phyloP scores from a whole-genome alignment of 2,797 vertebrate genomes.

The Malurus leucopterus region DNA sequence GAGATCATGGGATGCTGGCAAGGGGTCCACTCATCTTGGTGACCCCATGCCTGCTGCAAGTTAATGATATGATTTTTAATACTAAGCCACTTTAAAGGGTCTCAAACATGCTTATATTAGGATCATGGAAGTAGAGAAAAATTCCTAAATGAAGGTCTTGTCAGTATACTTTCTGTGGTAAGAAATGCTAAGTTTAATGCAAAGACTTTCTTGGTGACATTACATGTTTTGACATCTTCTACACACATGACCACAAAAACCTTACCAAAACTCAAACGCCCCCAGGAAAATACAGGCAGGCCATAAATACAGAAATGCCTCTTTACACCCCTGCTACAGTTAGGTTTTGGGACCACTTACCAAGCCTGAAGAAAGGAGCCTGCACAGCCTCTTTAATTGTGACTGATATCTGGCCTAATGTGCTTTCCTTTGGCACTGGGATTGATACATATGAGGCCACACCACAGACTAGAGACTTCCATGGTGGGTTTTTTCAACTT shows the following conservation, averaged over 20 bases:
- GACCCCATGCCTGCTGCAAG: not conserved
- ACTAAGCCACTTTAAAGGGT: not conserved
- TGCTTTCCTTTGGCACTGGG: conserved; percentile 60
- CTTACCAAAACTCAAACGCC: too few species aligned
- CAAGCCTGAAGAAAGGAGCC: conserved; percentile 76
- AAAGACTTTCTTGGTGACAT: not conserved
- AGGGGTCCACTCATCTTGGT: not conserved
- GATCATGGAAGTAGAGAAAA: not conserved
- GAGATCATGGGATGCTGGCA: not conserved
- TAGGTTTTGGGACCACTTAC: conserved; percentile 47
- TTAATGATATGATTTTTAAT: not conserved
- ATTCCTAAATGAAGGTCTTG: not conserved
- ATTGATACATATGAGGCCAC: conserved; percentile 74
- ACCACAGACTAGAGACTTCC: conserved; percentile 69
- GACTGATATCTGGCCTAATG: conserved; percentile 37
- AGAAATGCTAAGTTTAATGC: not conserved
- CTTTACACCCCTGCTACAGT: not conserved
- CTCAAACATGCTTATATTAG: not conserved
- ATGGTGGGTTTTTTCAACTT: not conserved
- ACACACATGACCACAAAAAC: not conserved
- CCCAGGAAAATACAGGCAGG: not conserved
- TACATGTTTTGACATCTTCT: not conserved
- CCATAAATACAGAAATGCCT: not conserved
- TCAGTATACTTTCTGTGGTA: not conserved
- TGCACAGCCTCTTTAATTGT: conserved; percentile 61